Evolutionary conservation across 1,140 invertebrate genomes (phyloP), one percentile per base, ranked within the genome.

Genomic region (Nebria ingens): DNA sequence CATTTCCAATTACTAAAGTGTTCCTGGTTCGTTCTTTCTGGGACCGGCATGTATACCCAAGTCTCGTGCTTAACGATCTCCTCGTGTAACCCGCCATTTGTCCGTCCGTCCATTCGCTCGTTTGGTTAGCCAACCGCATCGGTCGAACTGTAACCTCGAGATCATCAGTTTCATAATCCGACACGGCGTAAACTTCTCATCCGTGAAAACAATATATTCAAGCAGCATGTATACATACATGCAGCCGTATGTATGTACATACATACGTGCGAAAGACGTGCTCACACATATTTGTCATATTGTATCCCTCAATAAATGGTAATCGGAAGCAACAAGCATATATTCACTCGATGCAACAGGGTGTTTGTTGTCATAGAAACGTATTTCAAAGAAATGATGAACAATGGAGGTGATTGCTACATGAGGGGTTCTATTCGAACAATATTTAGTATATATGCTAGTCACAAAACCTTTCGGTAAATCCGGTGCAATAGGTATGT

Each of bases 1-100:
- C 62, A 60, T 62, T 65, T 65, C 64, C 64, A 65, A 65, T 65
- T 65, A 65, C 62, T 54, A 60, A 65, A 63, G 62, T 65, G 62
- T 65, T 61, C 60, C 56, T 56, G 59, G 58, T 56, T 54, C 54
- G 53, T 54, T 21, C 23, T 25, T 53, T 56, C 53, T 56, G 21
- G 23, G 54, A 58, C 56, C 58, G 53, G 22, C 38, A 40, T 51
- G 11, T 51, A 20, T 51, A 51, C 50, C n/a, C n/a, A n/a, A n/a
- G 19, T 51, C 50, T 21, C 50, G 11, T 12, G 50, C 11, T 45
- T 45, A 45, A 45, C 50, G 19, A 51, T 20, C 21, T 6, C 50
- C 11, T 11, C 17, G 15, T 4, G 21, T 20, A 21, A 51, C 11
- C 50, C 2, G 4, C 21, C 21, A 11, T 21, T 15, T 22, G 21